A percentile compares a stretch with the other conserved stretches of the same genome.
Evolutionary conservation across 2,113 vertebrate genomes (phyloP).

Genomic region (Baryphthengus martii): DNA sequence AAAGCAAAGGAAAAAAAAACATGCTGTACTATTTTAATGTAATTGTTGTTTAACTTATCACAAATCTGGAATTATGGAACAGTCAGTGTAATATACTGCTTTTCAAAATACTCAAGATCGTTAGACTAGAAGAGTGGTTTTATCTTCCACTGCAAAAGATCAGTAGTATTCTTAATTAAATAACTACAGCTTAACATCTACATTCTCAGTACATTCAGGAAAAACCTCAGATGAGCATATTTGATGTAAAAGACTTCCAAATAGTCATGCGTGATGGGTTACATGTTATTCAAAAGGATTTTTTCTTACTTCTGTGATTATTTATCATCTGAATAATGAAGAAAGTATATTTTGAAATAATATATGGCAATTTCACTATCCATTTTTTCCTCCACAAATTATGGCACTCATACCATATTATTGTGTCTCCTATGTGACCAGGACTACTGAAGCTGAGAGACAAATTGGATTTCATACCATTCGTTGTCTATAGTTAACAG

Average conservation of each 20-base stretch:
- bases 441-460: background rate
- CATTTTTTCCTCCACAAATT: background rate
- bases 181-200: background rate
- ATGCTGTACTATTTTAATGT: background rate
- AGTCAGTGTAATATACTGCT: background rate
- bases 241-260: background rate
- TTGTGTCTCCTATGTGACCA: background rate
- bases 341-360: background rate
- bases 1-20: background rate
- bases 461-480: background rate
- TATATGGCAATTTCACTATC: background rate
- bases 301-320: background rate
- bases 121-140: background rate
- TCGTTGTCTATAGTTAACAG: background rate
- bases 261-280: background rate
- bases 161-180: constrained; percentile 14
- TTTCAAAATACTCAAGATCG: background rate
- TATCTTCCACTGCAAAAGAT: background rate
- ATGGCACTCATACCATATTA: background rate
- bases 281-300: background rate
- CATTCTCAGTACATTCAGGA: background rate
- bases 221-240: background rate
- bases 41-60: background rate
- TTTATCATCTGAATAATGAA: background rate
- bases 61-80: background rate